These are phyloP conservation scores for Gadus macrocephalus DNA, from an alignment of 2,113 vertebrate species.

Conservation along the genomic window DNA sequence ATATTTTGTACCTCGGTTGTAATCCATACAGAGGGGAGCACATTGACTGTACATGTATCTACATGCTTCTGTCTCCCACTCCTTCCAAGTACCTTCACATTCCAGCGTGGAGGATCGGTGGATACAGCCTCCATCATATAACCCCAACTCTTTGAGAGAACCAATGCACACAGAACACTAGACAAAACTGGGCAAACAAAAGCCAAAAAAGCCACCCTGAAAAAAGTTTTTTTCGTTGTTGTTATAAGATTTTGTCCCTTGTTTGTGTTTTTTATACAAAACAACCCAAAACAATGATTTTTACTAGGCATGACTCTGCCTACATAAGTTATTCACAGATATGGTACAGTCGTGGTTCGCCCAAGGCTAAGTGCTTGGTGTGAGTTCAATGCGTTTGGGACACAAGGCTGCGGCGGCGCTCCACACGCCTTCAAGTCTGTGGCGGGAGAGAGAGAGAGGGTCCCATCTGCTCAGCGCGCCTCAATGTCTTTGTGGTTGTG, in stretches of 20 bases:
- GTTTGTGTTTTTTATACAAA: constrained; percentile 58
- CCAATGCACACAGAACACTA: constrained; percentile 65
- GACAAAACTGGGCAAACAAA: constrained; percentile 73
- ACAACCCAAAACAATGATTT: constrained; percentile 34
- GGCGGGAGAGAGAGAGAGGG: not conserved
- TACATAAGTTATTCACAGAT: constrained; percentile 70
- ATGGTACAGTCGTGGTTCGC: constrained; percentile 67
- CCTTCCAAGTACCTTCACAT: constrained; percentile 63
- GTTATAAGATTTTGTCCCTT: constrained; percentile 47
- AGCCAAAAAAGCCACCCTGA: constrained; percentile 40
- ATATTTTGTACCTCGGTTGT: constrained; percentile 92
- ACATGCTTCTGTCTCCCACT: constrained; percentile 71
- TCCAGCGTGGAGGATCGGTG: constrained; percentile 40
- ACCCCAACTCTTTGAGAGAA: constrained; percentile 62
- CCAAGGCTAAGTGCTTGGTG: constrained; percentile 70
- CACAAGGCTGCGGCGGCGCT: constrained; percentile 32
- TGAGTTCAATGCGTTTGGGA: constrained; percentile 57
- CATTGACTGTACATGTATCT: constrained; percentile 84
- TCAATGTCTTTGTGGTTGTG: constrained; percentile 96
- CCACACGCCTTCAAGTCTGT: constrained; percentile 1
- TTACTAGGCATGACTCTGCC: constrained; percentile 28
- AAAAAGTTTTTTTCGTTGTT: constrained; percentile 18
- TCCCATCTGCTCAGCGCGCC: constrained; percentile 78
- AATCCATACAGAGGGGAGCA: constrained; percentile 79
- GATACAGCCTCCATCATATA: constrained; percentile 21